phyloP scores from a whole-genome alignment of 2,797 vertebrate genomes.

The Vultur gryphus region DNA sequence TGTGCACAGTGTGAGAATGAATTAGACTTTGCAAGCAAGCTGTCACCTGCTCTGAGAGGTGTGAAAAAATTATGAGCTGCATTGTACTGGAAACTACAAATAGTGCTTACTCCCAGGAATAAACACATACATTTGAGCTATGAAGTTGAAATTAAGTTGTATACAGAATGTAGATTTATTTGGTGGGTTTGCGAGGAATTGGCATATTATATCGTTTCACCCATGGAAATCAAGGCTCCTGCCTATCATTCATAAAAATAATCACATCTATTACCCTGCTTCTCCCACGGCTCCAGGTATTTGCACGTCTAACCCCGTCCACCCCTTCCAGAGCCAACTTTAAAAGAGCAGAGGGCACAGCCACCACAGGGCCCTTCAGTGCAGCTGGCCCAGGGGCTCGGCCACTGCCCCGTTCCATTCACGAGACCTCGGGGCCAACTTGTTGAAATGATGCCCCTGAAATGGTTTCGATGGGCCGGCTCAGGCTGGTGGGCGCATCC shows the following conservation, averaged over 20 bases:
- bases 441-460: not conserved
- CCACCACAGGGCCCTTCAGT: accelerated
- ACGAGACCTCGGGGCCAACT: accelerated
- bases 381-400: not conserved
- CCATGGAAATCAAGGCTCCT: not conserved
- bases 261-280: not conserved
- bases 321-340: not conserved
- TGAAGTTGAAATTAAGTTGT: conserved; percentile 42
- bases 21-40: conserved; percentile 53
- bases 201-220: not conserved
- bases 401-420: not conserved
- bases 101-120: conserved; percentile 44
- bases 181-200: not conserved
- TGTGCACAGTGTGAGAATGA: conserved; percentile 32
- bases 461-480: accelerated
- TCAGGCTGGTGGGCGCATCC: not conserved
- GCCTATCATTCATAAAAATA: not conserved
- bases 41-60: conserved; percentile 75
- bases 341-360: not conserved
- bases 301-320: not conserved
- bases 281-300: not conserved
- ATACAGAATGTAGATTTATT: conserved; percentile 31
- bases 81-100: conserved; percentile 64
- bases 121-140: conserved; percentile 56
- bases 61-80: conserved; percentile 74